phyloP scores from a whole-genome alignment of 2,888 invertebrate genomes.

The Aquatica leii region DNA sequence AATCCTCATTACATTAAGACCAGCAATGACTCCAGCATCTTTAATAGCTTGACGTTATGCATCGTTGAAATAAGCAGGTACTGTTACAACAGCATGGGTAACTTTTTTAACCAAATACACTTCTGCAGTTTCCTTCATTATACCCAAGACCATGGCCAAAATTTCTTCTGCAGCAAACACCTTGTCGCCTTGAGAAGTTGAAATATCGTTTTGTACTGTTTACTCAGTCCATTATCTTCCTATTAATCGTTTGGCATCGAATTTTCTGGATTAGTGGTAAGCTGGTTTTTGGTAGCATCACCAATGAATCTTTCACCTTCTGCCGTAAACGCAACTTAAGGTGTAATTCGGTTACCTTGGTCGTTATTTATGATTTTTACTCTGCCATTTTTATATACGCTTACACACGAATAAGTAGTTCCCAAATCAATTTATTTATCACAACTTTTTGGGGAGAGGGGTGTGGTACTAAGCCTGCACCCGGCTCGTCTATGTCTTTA shows the following conservation, averaged over 20 bases:
- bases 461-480: no score
- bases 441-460: no score
- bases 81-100: conserved; percentile 87
- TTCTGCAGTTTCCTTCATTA: conserved; percentile 99
- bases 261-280: conserved; percentile 99
- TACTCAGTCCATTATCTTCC: conserved; percentile 94
- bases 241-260: conserved; percentile 97
- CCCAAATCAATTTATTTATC: conserved; percentile 99
- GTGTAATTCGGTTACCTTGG: conserved; percentile 98
- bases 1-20: conserved; percentile 91
- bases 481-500: no score
- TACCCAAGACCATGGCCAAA: conserved; percentile 96
- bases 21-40: conserved; percentile 96
- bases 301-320: conserved; percentile 97
- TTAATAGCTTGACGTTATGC: conserved; percentile 99
- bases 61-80: conserved; percentile 99
- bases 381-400: conserved; percentile 95
- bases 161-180: conserved; percentile 98
- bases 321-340: conserved; percentile 95
- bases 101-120: conserved; percentile 96
- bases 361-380: conserved; percentile 99
- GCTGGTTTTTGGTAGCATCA: conserved; percentile 98
- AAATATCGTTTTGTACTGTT: conserved; percentile 92
- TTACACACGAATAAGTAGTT: conserved; percentile 97
- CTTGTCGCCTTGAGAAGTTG: conserved; percentile 84